Conservation (phyloP, 2,113 vertebrate genomes). For the Chaetodon auriga region DNA sequence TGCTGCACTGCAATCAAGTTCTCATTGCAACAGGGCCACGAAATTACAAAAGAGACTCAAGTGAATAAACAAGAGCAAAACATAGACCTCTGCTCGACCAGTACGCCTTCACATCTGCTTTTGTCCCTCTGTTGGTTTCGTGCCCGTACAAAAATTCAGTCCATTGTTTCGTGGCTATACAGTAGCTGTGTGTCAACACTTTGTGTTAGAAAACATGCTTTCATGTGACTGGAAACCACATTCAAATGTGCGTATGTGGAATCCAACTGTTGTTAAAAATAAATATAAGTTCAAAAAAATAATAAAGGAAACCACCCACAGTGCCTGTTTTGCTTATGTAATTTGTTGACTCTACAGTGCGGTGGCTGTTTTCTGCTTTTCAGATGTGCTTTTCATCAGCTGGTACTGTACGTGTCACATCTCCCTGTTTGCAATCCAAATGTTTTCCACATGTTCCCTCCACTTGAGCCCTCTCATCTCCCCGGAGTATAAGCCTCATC, state of each 20-base stretch:
- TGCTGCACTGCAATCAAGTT: not conserved
- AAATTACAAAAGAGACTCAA: slow-evolving; percentile 14
- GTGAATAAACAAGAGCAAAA: not conserved
- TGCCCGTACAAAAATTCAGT: not conserved
- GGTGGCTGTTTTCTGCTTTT: slow-evolving; percentile 27
- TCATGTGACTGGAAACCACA: not conserved
- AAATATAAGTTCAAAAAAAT: not conserved
- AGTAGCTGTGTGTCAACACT: not conserved
- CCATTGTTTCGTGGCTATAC: slow-evolving; percentile 18
- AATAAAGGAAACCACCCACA: not conserved
- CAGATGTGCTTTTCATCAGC: slow-evolving; percentile 16
- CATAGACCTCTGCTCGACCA: not conserved
- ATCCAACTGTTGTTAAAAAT: slow-evolving; percentile 12
- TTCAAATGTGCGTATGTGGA: not conserved
- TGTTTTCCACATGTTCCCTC: slow-evolving; percentile 51
- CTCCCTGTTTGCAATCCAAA: slow-evolving; percentile 41
- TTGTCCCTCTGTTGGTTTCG: not conserved
- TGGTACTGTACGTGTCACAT: slow-evolving; percentile 15
- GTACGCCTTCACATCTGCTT: not conserved
- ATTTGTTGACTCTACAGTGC: slow-evolving; percentile 29
- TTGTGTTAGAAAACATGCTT: not conserved
- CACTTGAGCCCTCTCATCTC: slow-evolving; percentile 19
- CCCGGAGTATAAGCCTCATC: slow-evolving; percentile 50
- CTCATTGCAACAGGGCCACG: slow-evolving; percentile 13
- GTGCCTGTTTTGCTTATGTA: slow-evolving; percentile 19